phyloP scores from a whole-genome alignment of 2,888 invertebrate species.

The Gerris lacustris region DNA sequence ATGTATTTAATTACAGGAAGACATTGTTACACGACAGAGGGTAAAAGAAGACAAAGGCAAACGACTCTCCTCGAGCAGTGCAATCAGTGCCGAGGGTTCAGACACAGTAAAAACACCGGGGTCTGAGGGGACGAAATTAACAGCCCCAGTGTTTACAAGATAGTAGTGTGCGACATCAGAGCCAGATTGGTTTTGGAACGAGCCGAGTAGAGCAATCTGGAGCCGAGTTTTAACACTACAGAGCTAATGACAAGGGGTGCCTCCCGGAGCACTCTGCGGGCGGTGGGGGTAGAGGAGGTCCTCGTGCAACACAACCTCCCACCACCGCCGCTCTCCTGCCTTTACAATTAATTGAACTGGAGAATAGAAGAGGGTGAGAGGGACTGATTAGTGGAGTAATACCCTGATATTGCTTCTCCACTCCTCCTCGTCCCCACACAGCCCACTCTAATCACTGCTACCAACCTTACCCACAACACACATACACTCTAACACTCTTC shows the following conservation, averaged over 20 bases:
- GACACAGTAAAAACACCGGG: neutral
- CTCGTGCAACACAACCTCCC: neutral
- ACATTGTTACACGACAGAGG: too few species aligned
- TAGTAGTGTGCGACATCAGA: neutral
- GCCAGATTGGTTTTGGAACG: neutral
- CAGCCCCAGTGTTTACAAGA: neutral
- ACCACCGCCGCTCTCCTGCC: neutral
- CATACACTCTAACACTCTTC: too few species aligned
- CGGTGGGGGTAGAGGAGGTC: neutral
- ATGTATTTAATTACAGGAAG: too few species aligned
- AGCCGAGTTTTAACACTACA: neutral
- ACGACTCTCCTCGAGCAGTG: neutral
- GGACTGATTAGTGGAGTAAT: neutral
- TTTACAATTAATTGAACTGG: constrained; percentile 2
- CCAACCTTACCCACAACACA: neutral
- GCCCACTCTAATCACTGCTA: neutral
- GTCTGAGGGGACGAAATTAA: neutral
- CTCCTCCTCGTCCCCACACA: too few species aligned
- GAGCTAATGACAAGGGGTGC: constrained; percentile 1
- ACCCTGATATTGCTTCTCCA: neutral
- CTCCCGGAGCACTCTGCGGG: neutral
- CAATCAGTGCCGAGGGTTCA: neutral
- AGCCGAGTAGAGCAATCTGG: neutral
- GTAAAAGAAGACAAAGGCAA: too few species aligned
- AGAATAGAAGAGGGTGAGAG: neutral